Evolutionary conservation across 2,113 vertebrate species (phyloP).

Genomic region (Notechis scutatus): DNA sequence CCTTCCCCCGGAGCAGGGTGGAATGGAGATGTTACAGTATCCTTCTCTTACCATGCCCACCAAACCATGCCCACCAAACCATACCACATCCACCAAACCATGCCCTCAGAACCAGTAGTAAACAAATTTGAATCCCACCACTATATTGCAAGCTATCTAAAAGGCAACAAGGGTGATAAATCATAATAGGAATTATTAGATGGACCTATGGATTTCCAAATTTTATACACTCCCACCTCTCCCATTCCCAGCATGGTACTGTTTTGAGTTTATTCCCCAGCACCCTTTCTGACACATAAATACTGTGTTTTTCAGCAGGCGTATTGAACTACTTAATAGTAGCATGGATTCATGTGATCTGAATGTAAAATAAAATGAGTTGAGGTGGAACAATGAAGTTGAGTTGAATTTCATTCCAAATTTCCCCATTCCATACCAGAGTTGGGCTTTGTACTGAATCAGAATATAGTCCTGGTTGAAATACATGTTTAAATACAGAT

Average conservation of each 20-base stretch:
- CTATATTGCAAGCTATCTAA: neutral
- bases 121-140: no score
- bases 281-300: neutral
- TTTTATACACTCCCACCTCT: neutral
- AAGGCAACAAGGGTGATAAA: neutral
- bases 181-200: neutral
- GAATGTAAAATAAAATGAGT: neutral
- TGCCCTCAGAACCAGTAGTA: no score
- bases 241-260: neutral
- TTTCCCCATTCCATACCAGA: neutral
- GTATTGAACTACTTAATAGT: neutral
- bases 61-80: no score
- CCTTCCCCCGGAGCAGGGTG: no score
- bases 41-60: no score
- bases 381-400: neutral
- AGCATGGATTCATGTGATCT: neutral
- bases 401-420: neutral
- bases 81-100: no score
- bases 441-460: neutral
- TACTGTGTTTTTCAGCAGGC: neutral
- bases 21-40: no score
- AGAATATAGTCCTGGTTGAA: neutral
- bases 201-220: neutral
- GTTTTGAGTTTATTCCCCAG: neutral
- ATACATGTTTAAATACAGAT: neutral